Conservation (phyloP, 2,888 invertebrate genomes). For the Cryptocephalus moraei region DNA sequence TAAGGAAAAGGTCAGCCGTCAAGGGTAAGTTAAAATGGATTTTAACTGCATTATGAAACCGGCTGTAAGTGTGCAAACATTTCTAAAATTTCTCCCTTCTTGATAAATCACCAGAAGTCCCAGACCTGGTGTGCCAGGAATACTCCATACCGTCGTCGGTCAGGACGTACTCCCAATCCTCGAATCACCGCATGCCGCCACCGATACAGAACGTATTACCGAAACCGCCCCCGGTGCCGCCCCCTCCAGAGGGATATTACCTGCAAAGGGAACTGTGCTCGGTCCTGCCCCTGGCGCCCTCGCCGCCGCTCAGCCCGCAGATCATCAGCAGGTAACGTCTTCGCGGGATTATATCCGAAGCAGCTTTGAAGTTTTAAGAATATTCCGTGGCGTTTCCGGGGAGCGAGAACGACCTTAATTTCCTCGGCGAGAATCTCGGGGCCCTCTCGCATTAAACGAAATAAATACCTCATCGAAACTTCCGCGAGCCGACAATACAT, state of each 20-base stretch:
- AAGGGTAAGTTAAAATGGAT: too few relatives aligned
- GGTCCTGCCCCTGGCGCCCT: constrained; percentile 24
- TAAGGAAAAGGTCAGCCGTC: too few relatives aligned
- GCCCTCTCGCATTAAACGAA: neutral
- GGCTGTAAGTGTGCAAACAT: too few relatives aligned
- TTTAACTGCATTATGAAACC: too few relatives aligned
- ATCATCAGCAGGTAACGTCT: too few relatives aligned
- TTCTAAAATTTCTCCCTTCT: constrained; percentile 1
- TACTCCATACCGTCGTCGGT: constrained; percentile 42
- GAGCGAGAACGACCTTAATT: too few relatives aligned
- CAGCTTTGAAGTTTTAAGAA: too few relatives aligned
- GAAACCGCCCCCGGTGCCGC: constrained; percentile 54
- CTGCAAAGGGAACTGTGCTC: constrained; percentile 30
- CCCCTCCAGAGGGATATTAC: constrained; percentile 53
- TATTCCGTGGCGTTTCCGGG: too few relatives aligned
- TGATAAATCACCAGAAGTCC: constrained; percentile 40
- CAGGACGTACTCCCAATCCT: constrained; percentile 20
- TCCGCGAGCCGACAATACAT: neutral
- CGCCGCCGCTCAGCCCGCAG: constrained; percentile 26
- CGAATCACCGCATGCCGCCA: constrained; percentile 34
- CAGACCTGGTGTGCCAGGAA: constrained; percentile 50
- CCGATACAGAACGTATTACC: constrained; percentile 46
- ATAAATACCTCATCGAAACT: neutral
- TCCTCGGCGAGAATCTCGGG: neutral
- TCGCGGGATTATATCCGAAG: too few relatives aligned